A percentile compares a stretch with the other conserved stretches of the same genome.
phyloP scores from a whole-genome alignment of 1,140 invertebrate species.

The Eriosoma lanigerum region DNA sequence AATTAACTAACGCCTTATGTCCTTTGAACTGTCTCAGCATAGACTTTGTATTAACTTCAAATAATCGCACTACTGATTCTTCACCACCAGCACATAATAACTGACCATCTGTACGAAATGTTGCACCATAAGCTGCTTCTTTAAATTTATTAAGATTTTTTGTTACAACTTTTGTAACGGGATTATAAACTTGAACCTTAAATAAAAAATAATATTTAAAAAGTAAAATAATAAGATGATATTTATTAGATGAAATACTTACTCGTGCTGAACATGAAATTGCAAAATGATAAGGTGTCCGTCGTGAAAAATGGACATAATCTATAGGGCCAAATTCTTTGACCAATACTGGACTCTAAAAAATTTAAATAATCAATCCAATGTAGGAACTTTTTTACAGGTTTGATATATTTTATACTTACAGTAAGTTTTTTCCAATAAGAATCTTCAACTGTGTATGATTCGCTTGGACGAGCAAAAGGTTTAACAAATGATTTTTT shows the following conservation, averaged over 20 bases:
- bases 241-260: conserved; percentile 54
- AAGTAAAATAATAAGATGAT: background rate
- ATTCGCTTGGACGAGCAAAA: conserved; percentile 6
- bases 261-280: conserved; percentile 87
- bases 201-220: conserved; percentile 23
- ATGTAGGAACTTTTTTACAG: background rate
- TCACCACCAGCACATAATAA: conserved; percentile 85
- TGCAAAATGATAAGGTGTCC: conserved; percentile 84
- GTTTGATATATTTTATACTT: conserved; percentile 57
- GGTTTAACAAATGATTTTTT: conserved; percentile 49
- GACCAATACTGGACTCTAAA: conserved; percentile 79
- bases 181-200: conserved; percentile 83
- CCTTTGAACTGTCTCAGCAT: conserved; percentile 72
- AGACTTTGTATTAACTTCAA: conserved; percentile 80
- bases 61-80: conserved; percentile 82
- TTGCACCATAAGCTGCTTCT: conserved; percentile 81
- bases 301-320: conserved; percentile 85
- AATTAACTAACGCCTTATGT: conserved; percentile 62
- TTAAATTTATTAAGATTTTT: conserved; percentile 86
- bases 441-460: conserved; percentile 66
- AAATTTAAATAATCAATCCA: conserved; percentile 56
- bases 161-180: conserved; percentile 78
- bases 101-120: conserved; percentile 82
- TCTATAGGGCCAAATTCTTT: conserved; percentile 92
- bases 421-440: conserved; percentile 86